Evolutionary conservation across 1,140 invertebrate species (phyloP), one percentile per base, ranked within the genome.

Genomic region (Orius laevigatus): DNA sequence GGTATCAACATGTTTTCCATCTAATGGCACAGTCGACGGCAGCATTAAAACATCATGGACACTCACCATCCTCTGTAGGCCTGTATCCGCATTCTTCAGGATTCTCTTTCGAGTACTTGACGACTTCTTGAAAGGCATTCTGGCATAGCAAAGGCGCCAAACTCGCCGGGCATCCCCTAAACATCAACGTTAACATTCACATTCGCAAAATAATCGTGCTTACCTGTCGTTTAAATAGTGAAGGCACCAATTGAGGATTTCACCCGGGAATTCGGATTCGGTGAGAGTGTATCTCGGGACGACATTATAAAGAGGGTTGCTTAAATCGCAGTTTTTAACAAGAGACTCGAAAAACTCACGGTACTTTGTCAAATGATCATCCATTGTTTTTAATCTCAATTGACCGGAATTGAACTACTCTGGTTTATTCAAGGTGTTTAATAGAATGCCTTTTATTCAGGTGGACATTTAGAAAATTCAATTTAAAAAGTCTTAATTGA

Each of bases 171-270:
- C 79, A 81, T 65, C 72, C 69, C 66, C 79, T 81, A 68, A 33
- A 73, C 46, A 16, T n/a, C n/a, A 38, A 38, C 3, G 36, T n/a
- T n/a, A 16, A 38, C 10, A n/a, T 3, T n/a, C 10, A 5, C 36
- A 38, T n/a, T 12, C 10, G 11, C 4, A 38, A 16, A 38, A 5
- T 8, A 34, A 8, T 34, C 8, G 33, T 34, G 33, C 76, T 80
- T 66, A 82, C 81, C 76, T 80, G 63, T 77, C 72, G 57, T 75
- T 73, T 44, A 87, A 69, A 66, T 84, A 85, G 60, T 83, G 78
- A 40, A 78, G 71, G 36, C 72, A 74, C 73, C 81, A 83, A 61
- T 81, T 77, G 48, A 84, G 70, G 46, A 83, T 74, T 65, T 83
- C 81, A 32, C 81, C 81, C 55, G 74, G 68, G 39, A 86, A 63